These are phyloP conservation scores for Scrobipalpa atriplicella DNA, from an alignment of 2,888 invertebrate genomes.

Conservation along the genomic window DNA sequence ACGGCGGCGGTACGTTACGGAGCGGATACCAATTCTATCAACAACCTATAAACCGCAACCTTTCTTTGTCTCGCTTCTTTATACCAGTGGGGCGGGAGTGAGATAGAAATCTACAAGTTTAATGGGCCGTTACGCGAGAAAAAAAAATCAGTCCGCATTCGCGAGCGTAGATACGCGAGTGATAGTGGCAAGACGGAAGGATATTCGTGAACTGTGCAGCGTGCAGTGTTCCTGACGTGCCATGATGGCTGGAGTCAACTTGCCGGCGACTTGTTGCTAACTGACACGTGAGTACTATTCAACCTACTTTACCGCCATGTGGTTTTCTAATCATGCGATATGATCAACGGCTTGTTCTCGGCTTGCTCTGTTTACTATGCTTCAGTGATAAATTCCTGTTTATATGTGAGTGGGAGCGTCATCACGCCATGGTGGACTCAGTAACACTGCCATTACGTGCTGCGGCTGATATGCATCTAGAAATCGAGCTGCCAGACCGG, in stretches of 20 bases:
- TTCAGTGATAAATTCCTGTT: slow-evolving; percentile 11
- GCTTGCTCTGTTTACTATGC: slow-evolving; percentile 13
- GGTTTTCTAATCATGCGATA: slow-evolving; percentile 21
- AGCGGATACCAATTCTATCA: slow-evolving; percentile 83
- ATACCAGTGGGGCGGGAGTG: slow-evolving; percentile 70
- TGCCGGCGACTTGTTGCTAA: slow-evolving; percentile 58
- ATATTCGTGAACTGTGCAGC: slow-evolving; percentile 58
- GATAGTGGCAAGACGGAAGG: slow-evolving; percentile 78
- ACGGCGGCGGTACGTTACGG: slow-evolving; percentile 77
- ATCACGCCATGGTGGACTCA: slow-evolving; percentile 42
- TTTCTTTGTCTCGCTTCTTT: slow-evolving; percentile 82
- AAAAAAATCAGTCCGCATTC: slow-evolving; percentile 82
- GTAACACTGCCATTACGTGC: slow-evolving; percentile 43
- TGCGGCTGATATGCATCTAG: slow-evolving; percentile 28
- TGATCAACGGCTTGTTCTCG: slow-evolving; percentile 27
- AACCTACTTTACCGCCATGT: slow-evolving; percentile 32
- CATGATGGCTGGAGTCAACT: slow-evolving; percentile 32
- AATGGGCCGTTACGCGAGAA: slow-evolving; percentile 82
- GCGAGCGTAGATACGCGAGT: slow-evolving; percentile 81
- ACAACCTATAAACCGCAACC: slow-evolving; percentile 83
- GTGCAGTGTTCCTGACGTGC: slow-evolving; percentile 54
- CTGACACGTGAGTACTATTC: slow-evolving; percentile 53
- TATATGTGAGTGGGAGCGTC: slow-evolving; percentile 40
- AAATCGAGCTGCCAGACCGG: slow-evolving; percentile 36
- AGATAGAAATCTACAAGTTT: slow-evolving; percentile 82